A percentile compares a stretch with the other conserved stretches of the same genome.
These are phyloP conservation scores for Carcharodon carcharias DNA, from an alignment of 2,797 vertebrate genomes.

Conservation along the genomic window DNA sequence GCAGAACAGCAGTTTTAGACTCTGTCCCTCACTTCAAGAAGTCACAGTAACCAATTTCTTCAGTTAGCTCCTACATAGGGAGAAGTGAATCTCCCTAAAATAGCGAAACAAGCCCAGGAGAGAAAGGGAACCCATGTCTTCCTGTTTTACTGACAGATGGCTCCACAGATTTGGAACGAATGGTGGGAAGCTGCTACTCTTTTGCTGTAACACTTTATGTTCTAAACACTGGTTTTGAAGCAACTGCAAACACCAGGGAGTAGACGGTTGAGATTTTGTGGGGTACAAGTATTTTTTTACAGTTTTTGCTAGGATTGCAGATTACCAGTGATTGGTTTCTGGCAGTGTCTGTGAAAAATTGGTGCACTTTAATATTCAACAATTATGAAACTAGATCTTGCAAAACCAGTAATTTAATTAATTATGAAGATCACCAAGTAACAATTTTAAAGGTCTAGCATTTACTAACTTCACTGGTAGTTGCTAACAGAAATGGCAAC, in stretches of 20 bases:
- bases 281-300: slow-evolving; percentile 54
- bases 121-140: slow-evolving; percentile 75
- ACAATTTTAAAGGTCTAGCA: background rate
- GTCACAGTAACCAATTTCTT: slow-evolving; percentile 61
- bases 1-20: slow-evolving; percentile 64
- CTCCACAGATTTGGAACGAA: slow-evolving; percentile 71
- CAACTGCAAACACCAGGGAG: slow-evolving; percentile 53
- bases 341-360: background rate
- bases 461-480: background rate
- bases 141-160: slow-evolving; percentile 84
- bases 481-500: background rate
- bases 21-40: slow-evolving; percentile 64
- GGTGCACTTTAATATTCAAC: background rate
- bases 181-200: slow-evolving; percentile 64
- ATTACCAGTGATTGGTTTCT: background rate
- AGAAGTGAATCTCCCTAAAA: slow-evolving; percentile 78
- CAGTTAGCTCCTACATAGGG: slow-evolving; percentile 54
- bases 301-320: slow-evolving; percentile 38
- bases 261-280: slow-evolving; percentile 51
- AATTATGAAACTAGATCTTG: background rate
- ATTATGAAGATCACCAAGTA: background rate
- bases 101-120: slow-evolving; percentile 69
- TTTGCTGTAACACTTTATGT: slow-evolving; percentile 57
- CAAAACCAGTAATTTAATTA: slow-evolving; percentile 5
- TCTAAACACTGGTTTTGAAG: slow-evolving; percentile 52